These are phyloP conservation scores for Phengaris alcon DNA, from an alignment of 2,888 invertebrate species.

Conservation along the genomic window DNA sequence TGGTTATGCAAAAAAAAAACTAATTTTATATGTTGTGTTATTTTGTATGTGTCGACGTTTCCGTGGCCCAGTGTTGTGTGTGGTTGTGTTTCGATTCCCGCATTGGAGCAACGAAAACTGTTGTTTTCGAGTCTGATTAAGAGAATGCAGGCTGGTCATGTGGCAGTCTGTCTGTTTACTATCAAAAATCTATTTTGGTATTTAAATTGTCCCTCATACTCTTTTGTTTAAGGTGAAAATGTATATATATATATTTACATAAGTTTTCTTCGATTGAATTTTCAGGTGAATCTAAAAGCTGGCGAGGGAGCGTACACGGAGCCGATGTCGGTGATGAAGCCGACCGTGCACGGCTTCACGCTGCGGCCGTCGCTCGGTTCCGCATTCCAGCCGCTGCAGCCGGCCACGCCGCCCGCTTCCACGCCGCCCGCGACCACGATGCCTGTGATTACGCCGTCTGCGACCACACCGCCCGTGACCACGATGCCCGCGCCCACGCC, in stretches of 20 bases:
- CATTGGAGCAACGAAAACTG: no score
- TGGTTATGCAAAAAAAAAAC: no score
- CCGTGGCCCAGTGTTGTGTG: no score
- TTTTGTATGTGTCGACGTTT: no score
- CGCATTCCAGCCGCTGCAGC: conserved; percentile 87
- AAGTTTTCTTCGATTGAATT: conserved; percentile 19
- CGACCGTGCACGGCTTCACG: conserved; percentile 83
- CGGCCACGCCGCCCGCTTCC: conserved; percentile 44
- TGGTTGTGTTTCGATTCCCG: neutral
- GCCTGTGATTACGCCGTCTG: conserved; percentile 37
- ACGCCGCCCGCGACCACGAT: conserved; percentile 40
- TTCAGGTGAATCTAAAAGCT: conserved; percentile 82
- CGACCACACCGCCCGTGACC: conserved; percentile 39
- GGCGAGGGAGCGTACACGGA: conserved; percentile 65
- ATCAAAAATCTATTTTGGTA: no score
- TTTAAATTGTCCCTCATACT: neutral
- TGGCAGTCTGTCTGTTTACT: neutral
- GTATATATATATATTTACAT: neutral
- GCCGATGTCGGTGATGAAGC: conserved; percentile 74
- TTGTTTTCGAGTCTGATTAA: no score
- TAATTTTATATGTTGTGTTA: no score
- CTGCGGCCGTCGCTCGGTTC: conserved; percentile 89
- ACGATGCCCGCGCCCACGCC: conserved; percentile 37
- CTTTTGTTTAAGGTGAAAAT: neutral
- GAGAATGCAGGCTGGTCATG: no score